Evolutionary conservation across 2,797 vertebrate genomes (phyloP), one percentile per base, ranked within the genome.

Genomic region (Scyliorhinus canicula): DNA sequence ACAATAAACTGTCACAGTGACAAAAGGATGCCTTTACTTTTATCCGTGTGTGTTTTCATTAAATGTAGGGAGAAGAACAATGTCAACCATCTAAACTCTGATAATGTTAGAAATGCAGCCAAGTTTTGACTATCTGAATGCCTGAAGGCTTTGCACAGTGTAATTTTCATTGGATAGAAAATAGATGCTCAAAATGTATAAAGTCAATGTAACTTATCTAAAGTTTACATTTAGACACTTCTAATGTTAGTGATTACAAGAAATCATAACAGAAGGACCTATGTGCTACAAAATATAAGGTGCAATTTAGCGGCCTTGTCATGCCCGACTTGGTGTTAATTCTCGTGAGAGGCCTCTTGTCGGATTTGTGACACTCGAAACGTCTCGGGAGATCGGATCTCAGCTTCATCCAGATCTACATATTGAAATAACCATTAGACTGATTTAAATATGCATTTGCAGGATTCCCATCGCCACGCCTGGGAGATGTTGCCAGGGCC

Each of bases 1-100:
- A 93, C 40, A 44, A 67, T 69, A 69, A 63, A 93, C 57, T 93
- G 60, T 93, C n/a, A 67, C 21, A 14, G 19, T 93, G 91, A 93
- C n/a, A 69, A 93, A 90, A 90, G 31, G n/a, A 65, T 16, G 21
- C 44, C 60, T 93, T 69, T 47, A 93, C 24, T 90, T 90, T 55
- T 60, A 90, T 90, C 55, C 60, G 86, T n/a, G 31, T 60, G 7
- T 90, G 52, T 35, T 57, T 90, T 90, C 91, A 93, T 44, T 93
- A 93, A 93, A 63, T 67, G 91, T 93, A 47, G n/a, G 9, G 6
- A 44, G 35, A 88, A 31, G 55, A 44, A 44, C 91, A 26, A 44
- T 47, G 24, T 26, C n/a, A 40, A 26, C 60, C 24, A 63, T 65
- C n/a, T 93, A 47, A 93, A 8, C 24, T 67, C 28, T 35, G 35